Conservation (phyloP, 1,140 invertebrate genomes). For the Probaryconus sp. region DNA sequence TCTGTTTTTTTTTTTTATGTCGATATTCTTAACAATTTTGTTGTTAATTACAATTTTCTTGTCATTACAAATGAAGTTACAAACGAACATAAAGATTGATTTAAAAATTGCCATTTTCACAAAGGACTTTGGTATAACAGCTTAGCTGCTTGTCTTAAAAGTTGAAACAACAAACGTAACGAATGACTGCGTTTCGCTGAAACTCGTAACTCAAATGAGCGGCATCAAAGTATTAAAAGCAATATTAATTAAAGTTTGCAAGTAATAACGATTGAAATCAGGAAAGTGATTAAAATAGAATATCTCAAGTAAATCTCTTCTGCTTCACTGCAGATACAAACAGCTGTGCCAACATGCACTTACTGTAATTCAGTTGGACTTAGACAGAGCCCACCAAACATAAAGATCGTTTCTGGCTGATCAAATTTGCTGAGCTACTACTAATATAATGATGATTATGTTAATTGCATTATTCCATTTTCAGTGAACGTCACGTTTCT, state of each 20-base stretch:
- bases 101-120: too few relatives aligned
- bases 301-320: constrained; percentile 47
- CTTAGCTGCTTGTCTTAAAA: too few relatives aligned
- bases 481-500: constrained; percentile 3
- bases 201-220: constrained; percentile 1
- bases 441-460: constrained; percentile 45
- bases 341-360: constrained; percentile 56
- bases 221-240: not conserved
- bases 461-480: constrained; percentile 51
- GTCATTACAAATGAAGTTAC: too few relatives aligned
- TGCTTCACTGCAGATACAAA: constrained; percentile 45
- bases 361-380: constrained; percentile 59
- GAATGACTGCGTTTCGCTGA: too few relatives aligned
- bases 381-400: constrained; percentile 42
- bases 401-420: constrained; percentile 57
- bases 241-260: constrained; percentile 29
- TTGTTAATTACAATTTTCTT: too few relatives aligned
- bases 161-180: too few relatives aligned
- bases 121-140: too few relatives aligned
- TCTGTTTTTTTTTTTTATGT: too few relatives aligned
- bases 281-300: constrained; percentile 50
- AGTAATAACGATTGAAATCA: constrained; percentile 31
- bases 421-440: constrained; percentile 51
- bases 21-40: too few relatives aligned
- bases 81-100: too few relatives aligned